Evolutionary conservation across 2,797 vertebrate species (phyloP).

Genomic region (Orientallactaga sibirica): DNA sequence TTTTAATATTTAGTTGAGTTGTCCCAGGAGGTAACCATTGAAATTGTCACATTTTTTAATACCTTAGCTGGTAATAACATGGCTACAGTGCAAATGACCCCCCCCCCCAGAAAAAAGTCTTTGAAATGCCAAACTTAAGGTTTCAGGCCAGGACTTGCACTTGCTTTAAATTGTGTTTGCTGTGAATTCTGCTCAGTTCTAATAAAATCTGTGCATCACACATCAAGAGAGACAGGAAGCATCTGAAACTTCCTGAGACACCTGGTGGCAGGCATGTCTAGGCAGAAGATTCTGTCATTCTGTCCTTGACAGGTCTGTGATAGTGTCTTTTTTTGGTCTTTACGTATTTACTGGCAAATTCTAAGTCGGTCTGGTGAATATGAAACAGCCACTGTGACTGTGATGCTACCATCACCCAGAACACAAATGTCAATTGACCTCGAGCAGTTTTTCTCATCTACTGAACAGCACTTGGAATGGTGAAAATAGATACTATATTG

Average conservation of each 20-base stretch:
- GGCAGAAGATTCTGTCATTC: conserved; percentile 39
- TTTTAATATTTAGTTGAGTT: conserved; percentile 33
- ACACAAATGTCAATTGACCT: background rate
- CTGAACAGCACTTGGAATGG: too few relatives aligned
- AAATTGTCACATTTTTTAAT: conserved; percentile 51
- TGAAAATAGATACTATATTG: too few relatives aligned
- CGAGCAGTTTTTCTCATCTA: background rate
- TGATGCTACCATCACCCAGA: background rate
- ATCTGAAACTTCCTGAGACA: conserved; percentile 64
- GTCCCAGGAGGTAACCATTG: background rate
- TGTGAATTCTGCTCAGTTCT: conserved; percentile 65
- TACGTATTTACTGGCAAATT: conserved; percentile 73
- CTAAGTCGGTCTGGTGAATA: conserved; percentile 32
- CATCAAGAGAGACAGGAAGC: conserved; percentile 54
- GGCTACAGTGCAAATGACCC: background rate
- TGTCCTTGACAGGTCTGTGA: conserved; percentile 59
- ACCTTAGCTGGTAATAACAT: background rate
- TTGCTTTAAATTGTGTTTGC: conserved; percentile 59
- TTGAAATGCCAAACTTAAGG: conserved; percentile 7
- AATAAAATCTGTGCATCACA: conserved; percentile 54
- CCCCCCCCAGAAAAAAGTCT: background rate
- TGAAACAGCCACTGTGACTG: background rate
- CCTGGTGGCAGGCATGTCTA: conserved; percentile 56
- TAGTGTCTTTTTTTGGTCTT: conserved; percentile 57
- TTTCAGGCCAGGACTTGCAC: conserved; percentile 37